These are phyloP conservation scores for Glaucomys volans DNA, from an alignment of 2,113 vertebrate genomes.

Conservation along the genomic window DNA sequence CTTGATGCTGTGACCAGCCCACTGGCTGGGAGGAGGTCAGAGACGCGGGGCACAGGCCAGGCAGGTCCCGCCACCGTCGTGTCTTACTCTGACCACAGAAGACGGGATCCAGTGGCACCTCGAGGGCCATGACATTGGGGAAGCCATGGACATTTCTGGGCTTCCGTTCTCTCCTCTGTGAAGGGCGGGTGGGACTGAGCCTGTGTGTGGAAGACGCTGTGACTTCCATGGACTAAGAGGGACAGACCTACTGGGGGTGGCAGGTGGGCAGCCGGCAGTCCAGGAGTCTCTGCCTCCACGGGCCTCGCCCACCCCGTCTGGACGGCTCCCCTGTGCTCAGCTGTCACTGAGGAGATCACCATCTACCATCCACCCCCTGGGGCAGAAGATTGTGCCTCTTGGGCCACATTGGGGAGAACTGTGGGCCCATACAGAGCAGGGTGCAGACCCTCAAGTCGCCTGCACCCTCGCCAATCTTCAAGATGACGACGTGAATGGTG, in stretches of 20 bases:
- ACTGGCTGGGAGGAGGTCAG: no score
- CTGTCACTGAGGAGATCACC: neutral
- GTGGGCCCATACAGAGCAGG: neutral
- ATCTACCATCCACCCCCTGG: neutral
- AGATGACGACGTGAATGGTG: neutral
- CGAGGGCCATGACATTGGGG: neutral
- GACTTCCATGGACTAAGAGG: no score
- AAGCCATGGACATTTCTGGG: neutral
- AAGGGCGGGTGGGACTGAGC: neutral
- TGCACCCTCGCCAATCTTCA: neutral
- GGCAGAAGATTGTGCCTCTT: neutral
- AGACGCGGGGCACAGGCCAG: neutral
- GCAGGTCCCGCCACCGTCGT: no score
- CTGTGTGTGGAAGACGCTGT: neutral
- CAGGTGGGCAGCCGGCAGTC: neutral
- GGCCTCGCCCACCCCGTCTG: neutral
- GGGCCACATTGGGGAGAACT: neutral
- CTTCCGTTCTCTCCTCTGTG: slow-evolving; percentile 21
- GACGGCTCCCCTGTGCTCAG: neutral
- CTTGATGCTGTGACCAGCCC: neutral
- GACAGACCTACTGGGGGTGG: neutral
- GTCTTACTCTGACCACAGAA: no score
- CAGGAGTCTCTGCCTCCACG: neutral
- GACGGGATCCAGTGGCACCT: neutral
- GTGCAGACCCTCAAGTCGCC: neutral